Evolutionary conservation across 2,797 vertebrate genomes (phyloP), one percentile per base, ranked within the genome.

Genomic region (Alca torda): DNA sequence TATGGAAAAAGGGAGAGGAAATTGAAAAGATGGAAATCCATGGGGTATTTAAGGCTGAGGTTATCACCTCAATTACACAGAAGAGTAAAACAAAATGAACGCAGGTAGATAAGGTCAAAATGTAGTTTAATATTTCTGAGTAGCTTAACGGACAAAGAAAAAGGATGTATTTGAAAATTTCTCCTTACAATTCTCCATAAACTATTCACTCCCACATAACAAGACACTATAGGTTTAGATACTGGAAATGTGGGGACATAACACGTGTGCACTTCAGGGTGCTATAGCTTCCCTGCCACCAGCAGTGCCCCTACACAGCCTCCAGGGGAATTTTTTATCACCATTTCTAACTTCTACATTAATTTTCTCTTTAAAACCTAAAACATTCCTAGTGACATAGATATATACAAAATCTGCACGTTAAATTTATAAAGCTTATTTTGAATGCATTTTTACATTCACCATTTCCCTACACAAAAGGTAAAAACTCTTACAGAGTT

Each of bases 51-150:
- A 93, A 77, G 93, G 51, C 68, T 93, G 86, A 93, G 93, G 96
- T 94, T 84, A 75, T 35, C 93, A 92, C 92, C 95, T 95, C 94
- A 95, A 95, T 97, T 97, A 96, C 80, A 95, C 72, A 93, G 67
- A 82, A 87, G 61, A 96, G 86, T 95, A 76, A 93, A 95, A 68
- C 73, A 97, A 95, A 96, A 91, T 23, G 68, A 90, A 91, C 0
- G 0, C n/a, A 74, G 56, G 65, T 80, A 95, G 70, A 74, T 75
- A 88, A 81, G 87, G 72, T 95, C 77, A 95, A 96, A 95, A 91
- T 33, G 37, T 35, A 93, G 51, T 80, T 84, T 93, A 79, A 28
- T 94, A 91, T 76, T 94, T 89, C 50, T 64, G 48, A 39, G 69
- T 61, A 76, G 86, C 53, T 87, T 87, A 92, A 87, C 93, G 61